A percentile compares a stretch with the other conserved stretches of the same genome.
These are phyloP conservation scores for Dasypolia templi DNA, from an alignment of 2,888 invertebrate genomes.

Conservation along the genomic window DNA sequence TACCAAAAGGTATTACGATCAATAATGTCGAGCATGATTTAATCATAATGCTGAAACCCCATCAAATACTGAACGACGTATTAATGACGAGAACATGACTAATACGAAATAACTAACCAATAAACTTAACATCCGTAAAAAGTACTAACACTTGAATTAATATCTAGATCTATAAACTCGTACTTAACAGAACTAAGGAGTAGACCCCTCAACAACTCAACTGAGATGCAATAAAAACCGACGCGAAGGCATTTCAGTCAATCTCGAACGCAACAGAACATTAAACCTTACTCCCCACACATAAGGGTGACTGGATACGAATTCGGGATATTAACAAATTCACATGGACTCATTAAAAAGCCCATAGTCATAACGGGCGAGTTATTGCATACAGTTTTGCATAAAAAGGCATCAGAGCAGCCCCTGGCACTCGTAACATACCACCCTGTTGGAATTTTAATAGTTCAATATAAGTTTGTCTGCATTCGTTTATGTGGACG, in stretches of 20 bases:
- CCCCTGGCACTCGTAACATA: slow-evolving; percentile 42
- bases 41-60: slow-evolving; percentile 22
- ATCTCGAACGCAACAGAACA: slow-evolving; percentile 39
- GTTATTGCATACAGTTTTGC: slow-evolving; percentile 85
- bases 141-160: slow-evolving; percentile 55
- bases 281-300: slow-evolving; percentile 52
- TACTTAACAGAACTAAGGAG: slow-evolving; percentile 53
- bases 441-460: slow-evolving; percentile 79
- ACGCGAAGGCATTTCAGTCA: slow-evolving; percentile 55
- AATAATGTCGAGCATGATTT: slow-evolving; percentile 20
- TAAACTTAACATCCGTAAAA: slow-evolving; percentile 55
- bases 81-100: slow-evolving; percentile 44
- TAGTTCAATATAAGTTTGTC: slow-evolving; percentile 77
- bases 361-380: slow-evolving; percentile 75
- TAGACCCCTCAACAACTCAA: slow-evolving; percentile 53
- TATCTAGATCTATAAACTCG: slow-evolving; percentile 59
- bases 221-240: slow-evolving; percentile 67
- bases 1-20: background rate
- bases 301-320: slow-evolving; percentile 40
- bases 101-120: slow-evolving; percentile 41
- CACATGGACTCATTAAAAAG: slow-evolving; percentile 78
- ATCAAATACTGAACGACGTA: slow-evolving; percentile 31
- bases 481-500: slow-evolving; percentile 64
- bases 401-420: slow-evolving; percentile 76
- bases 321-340: slow-evolving; percentile 65